phyloP scores from a whole-genome alignment of 2,797 vertebrate genomes.

The Notolepis coatsorum region DNA sequence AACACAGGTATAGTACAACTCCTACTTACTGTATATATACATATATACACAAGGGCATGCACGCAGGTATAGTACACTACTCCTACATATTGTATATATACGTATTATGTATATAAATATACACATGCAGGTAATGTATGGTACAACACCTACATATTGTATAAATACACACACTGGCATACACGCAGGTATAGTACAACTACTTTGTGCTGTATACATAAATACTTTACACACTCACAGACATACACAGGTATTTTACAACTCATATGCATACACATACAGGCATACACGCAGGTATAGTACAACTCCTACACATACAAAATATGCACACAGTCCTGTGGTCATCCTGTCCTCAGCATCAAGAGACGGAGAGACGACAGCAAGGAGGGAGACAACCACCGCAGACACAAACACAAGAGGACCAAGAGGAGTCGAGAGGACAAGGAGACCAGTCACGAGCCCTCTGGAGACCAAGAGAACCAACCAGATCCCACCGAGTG shows the following conservation, averaged over 20 bases:
- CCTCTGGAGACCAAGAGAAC: slow-evolving; percentile 82
- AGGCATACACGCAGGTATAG: neutral
- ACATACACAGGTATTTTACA: neutral
- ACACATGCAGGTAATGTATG: too few relatives aligned
- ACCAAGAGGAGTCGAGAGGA: slow-evolving; percentile 86
- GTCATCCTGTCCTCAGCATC: slow-evolving; percentile 70
- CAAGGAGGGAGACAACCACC: slow-evolving; percentile 85
- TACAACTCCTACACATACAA: too few relatives aligned
- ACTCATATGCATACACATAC: neutral
- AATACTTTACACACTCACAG: slow-evolving; percentile 2
- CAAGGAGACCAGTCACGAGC: slow-evolving; percentile 79
- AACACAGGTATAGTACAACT: too few relatives aligned
- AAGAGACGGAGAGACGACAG: slow-evolving; percentile 85
- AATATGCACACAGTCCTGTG: too few relatives aligned
- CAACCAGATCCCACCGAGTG: slow-evolving; percentile 81
- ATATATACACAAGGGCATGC: too few relatives aligned
- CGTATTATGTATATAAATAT: too few relatives aligned
- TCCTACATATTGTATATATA: too few relatives aligned
- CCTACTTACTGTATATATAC: too few relatives aligned
- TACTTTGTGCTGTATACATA: too few relatives aligned
- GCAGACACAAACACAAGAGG: slow-evolving; percentile 87
- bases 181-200: too few relatives aligned
- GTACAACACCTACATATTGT: too few relatives aligned
- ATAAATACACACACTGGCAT: too few relatives aligned
- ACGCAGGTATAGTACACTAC: slow-evolving; percentile 49